These are phyloP conservation scores for Nomada goodeniana DNA, from an alignment of 2,888 invertebrate genomes.

Conservation along the genomic window DNA sequence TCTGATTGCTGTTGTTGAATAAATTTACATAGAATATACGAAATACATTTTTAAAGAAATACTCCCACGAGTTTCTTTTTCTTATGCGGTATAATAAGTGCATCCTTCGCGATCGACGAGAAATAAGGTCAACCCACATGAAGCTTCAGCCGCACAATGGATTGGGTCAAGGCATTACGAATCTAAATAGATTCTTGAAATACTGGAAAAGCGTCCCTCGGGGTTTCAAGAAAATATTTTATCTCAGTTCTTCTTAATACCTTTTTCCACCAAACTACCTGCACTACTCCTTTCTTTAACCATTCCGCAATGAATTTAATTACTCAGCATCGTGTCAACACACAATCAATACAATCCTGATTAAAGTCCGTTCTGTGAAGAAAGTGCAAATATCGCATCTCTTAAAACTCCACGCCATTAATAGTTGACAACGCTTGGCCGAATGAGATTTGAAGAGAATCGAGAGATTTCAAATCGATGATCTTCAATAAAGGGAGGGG, in stretches of 20 bases:
- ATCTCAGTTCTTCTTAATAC: background rate
- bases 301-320: background rate
- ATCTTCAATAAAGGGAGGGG: constrained; percentile 34
- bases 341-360: background rate
- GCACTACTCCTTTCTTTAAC: background rate
- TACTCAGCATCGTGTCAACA: background rate
- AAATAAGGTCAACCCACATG: constrained; percentile 37
- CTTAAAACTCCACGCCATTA: background rate
- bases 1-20: background rate
- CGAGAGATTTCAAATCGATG: constrained; percentile 44
- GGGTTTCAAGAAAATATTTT: constrained; percentile 20
- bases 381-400: background rate
- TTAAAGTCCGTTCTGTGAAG: background rate
- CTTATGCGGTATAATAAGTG: constrained; percentile 5
- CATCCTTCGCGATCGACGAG: constrained; percentile 25
- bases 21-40: background rate
- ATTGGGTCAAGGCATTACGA: constrained; percentile 50
- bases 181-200: constrained; percentile 53
- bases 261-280: background rate
- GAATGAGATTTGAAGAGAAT: constrained; percentile 12
- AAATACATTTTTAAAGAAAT: background rate
- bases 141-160: constrained; percentile 39
- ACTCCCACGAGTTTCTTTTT: background rate
- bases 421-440: constrained; percentile 4
- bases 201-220: constrained; percentile 24